Evolutionary conservation across 2,113 vertebrate genomes (phyloP).

Genomic region (Edolisoma coerulescens): DNA sequence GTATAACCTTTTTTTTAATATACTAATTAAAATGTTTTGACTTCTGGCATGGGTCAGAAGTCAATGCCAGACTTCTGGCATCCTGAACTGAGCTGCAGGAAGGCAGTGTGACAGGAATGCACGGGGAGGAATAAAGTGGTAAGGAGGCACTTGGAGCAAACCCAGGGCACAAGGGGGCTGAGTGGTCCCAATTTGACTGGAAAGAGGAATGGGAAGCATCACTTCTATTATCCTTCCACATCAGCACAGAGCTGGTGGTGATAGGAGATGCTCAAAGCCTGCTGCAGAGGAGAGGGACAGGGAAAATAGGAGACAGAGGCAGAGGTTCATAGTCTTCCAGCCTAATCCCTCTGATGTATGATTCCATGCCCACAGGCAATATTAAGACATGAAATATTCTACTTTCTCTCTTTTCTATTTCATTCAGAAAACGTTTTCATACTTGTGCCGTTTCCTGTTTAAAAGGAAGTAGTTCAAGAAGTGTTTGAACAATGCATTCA

Average conservation of each 20-base stretch:
- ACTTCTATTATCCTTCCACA: background rate
- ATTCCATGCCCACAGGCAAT: background rate
- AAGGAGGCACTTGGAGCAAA: background rate
- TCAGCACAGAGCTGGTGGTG: background rate
- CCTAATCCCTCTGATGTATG: background rate
- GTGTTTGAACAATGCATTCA: background rate
- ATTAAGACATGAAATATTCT: background rate
- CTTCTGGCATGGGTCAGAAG: background rate
- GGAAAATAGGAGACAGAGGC: background rate
- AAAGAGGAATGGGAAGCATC: background rate
- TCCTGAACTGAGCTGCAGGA: background rate
- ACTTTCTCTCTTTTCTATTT: background rate
- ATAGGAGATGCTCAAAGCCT: background rate
- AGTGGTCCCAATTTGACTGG: background rate
- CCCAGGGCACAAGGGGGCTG: background rate
- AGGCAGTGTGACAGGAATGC: accelerated
- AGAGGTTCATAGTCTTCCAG: background rate
- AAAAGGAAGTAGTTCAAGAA: background rate
- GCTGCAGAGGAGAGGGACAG: background rate
- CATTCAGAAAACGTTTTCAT: background rate
- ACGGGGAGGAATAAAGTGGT: accelerated
- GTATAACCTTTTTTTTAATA: background rate
- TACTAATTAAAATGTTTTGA: background rate
- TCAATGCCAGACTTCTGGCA: no score
- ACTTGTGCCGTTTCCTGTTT: background rate